A percentile compares a stretch with the other conserved stretches of the same genome.
Evolutionary conservation across 2,113 vertebrate species (phyloP).

Genomic region (Progne subis): DNA sequence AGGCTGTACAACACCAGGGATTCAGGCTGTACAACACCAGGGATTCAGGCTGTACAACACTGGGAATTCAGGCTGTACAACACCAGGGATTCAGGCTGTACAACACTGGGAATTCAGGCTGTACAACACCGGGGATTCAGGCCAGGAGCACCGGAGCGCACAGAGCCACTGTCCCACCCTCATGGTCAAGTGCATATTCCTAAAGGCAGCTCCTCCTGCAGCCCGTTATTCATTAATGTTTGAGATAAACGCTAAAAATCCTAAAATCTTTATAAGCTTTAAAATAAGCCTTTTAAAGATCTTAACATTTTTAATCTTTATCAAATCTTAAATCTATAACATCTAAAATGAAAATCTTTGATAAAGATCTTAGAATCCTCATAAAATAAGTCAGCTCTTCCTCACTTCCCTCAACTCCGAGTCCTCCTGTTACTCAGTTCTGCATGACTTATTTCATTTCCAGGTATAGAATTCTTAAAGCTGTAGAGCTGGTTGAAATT

Average conservation of each 20-base stretch:
- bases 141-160: neutral
- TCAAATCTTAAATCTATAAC: neutral
- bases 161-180: neutral
- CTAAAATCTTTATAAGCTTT: neutral
- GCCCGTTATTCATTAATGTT: accelerated
- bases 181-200: accelerated
- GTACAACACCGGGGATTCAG: too few relatives aligned
- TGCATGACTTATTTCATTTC: accelerated
- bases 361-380: neutral
- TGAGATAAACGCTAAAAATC: neutral
- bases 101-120: too few relatives aligned
- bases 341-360: neutral
- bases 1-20: too few relatives aligned
- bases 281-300: neutral
- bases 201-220: neutral
- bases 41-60: too few relatives aligned
- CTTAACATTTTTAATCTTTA: too few relatives aligned
- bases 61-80: too few relatives aligned
- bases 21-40: too few relatives aligned
- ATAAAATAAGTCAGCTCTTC: neutral
- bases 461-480: too few relatives aligned
- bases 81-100: too few relatives aligned
- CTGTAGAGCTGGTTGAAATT: neutral
- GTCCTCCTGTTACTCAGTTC: neutral
- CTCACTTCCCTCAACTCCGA: accelerated